Evolutionary conservation across 2,113 vertebrate genomes (phyloP), one percentile per base, ranked within the genome.

Genomic region (Echinops telfairi): DNA sequence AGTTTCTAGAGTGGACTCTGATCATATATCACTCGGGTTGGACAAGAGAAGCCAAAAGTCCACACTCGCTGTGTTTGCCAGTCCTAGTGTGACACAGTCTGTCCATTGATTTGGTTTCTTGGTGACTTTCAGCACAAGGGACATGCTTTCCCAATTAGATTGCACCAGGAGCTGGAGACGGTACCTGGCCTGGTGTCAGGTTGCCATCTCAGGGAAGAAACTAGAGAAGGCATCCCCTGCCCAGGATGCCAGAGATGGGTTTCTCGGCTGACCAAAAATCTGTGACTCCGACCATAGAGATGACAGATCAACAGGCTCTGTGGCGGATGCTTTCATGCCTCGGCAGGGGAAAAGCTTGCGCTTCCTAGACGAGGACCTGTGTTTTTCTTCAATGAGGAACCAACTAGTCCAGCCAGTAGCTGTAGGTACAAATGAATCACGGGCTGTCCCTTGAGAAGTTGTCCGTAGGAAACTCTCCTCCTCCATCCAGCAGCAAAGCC

Each of bases 21-120:
- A 97, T 97, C 97, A 96, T 97, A 89, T 97, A 98, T 97, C 97
- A 97, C 93, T 97, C 82, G 96, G 92, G 92, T 92, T 95, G 79
- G 83, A 83, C 9, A 11, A 90, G 78, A 95, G 58, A 85, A 92
- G 91, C 77, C 92, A 94, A 53, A 80, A 76, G 90, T 89, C 92
- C 91, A 94, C 89, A 89, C 62, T 62, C 87, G 94, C 78, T 91
- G 86, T 83, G 80, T 81, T 86, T 92, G 83, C 80, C 92, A 57
- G 93, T 78, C 71, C 43, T 38, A 23, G 83, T 76, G 71, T 68
- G 60, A 83, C 71, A 20, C 27, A 0, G 70, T 92, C 70, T 96
- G 94, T 92, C 80, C 94, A 31, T 89, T 97, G 95, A 47, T 86
- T 94, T 93, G 94, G 95, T 95, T 98, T 87, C 73, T 90, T 97